These are phyloP conservation scores for Ibidorhyncha struthersii DNA, from an alignment of 2,113 vertebrate species.

Conservation along the genomic window DNA sequence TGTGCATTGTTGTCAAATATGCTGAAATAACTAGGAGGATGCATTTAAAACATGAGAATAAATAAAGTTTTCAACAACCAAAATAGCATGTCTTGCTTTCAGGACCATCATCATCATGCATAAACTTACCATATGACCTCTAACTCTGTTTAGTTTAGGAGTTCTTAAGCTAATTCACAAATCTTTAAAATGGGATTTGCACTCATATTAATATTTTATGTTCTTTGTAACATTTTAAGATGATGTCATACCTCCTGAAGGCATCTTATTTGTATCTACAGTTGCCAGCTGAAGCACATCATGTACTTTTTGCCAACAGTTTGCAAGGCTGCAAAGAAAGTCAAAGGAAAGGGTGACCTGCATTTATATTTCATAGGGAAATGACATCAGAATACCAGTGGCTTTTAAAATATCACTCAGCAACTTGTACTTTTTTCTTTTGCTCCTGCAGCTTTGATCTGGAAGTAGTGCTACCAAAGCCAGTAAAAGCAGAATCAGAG, in stretches of 20 bases:
- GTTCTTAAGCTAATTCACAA: not conserved
- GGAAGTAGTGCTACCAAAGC: slow-evolving; percentile 70
- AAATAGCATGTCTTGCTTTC: not conserved
- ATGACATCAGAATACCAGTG: not conserved
- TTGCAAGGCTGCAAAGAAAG: not conserved
- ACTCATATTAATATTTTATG: not conserved
- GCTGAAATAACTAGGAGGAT: not conserved
- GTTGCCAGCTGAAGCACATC: not conserved
- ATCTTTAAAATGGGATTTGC: not conserved
- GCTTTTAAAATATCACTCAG: slow-evolving; percentile 2
- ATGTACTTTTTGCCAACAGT: not conserved
- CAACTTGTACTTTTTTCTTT: not conserved
- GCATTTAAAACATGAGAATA: not conserved
- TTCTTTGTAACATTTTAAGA: not conserved
- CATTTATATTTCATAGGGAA: slow-evolving; percentile 38
- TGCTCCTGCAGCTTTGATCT: slow-evolving; percentile 68
- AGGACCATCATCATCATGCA: not conserved
- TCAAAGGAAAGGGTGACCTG: not conserved
- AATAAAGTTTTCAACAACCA: not conserved
- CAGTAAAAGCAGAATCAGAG: slow-evolving; percentile 75
- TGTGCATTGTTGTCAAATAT: not conserved
- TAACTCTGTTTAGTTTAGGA: not conserved
- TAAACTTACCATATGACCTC: not conserved
- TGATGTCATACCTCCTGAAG: not conserved
- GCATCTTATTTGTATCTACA: not conserved